phyloP scores from a whole-genome alignment of 2,888 invertebrate species.

The Agapostemon virescens region DNA sequence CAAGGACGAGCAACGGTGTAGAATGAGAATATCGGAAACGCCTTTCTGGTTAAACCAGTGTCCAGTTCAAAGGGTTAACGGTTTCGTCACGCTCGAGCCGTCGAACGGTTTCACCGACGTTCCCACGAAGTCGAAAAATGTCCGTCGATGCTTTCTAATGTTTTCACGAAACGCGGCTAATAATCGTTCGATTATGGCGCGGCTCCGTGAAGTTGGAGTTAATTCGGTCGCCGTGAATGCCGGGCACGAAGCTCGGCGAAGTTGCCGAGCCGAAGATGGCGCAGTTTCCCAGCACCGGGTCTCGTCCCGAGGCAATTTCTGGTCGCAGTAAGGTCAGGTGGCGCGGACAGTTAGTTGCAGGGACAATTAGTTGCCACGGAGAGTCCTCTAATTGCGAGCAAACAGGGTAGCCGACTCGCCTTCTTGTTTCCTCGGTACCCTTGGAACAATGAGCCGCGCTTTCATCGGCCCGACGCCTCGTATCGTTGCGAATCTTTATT shows the following conservation, averaged over 20 bases:
- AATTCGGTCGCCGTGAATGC: neutral
- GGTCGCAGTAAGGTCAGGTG: conserved; percentile 27
- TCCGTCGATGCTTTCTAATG: too few species aligned
- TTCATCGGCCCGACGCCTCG: conserved; percentile 1
- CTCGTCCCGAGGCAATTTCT: neutral
- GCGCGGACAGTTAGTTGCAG: conserved; percentile 15
- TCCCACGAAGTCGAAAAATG: too few species aligned
- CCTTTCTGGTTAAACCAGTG: too few species aligned
- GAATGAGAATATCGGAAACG: too few species aligned
- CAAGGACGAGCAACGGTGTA: too few species aligned
- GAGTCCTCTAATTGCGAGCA: conserved; percentile 45
- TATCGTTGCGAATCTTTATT: neutral
- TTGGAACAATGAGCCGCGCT: conserved; percentile 6
- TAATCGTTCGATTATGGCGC: too few species aligned
- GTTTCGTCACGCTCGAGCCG: too few species aligned
- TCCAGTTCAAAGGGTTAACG: too few species aligned
- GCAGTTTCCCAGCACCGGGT: neutral
- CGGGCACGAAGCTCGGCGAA: neutral
- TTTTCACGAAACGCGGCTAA: too few species aligned
- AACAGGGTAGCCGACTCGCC: conserved; percentile 10
- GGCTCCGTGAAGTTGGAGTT: too few species aligned
- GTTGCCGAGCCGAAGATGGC: neutral
- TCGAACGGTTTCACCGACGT: too few species aligned
- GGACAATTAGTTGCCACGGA: conserved; percentile 36
- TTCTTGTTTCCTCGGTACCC: conserved; percentile 8